Conservation (phyloP, 2,888 invertebrate species). For the Mamestra brassicae region DNA sequence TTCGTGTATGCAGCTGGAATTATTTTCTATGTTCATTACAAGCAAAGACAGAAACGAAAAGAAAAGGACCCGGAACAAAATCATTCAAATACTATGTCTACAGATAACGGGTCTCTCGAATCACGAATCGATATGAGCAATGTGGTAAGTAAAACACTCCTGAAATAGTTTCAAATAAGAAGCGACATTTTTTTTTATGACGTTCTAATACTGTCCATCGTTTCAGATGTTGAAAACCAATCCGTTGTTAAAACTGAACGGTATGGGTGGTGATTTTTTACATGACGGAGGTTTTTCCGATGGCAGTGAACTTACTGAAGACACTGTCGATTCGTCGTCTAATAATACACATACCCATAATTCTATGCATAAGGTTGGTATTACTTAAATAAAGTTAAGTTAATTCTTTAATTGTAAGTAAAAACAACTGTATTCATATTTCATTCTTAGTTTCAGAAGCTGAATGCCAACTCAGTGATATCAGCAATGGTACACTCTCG, state of each 20-base stretch:
- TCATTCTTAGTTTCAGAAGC: slow-evolving; percentile 81
- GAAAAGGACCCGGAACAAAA: slow-evolving; percentile 84
- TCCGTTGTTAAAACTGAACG: slow-evolving; percentile 83
- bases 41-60: slow-evolving; percentile 92
- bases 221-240: slow-evolving; percentile 87
- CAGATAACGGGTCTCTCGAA: slow-evolving; percentile 82
- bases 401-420: background rate
- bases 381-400: background rate
- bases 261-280: slow-evolving; percentile 78
- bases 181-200: background rate
- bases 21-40: slow-evolving; percentile 94
- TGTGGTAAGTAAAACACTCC: slow-evolving; percentile 77
- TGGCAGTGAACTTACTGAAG: slow-evolving; percentile 84
- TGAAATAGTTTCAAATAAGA: background rate
- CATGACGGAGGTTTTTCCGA: slow-evolving; percentile 85
- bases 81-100: slow-evolving; percentile 78
- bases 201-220: background rate
- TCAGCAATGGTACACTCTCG: slow-evolving; percentile 87
- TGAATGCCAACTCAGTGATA: slow-evolving; percentile 80
- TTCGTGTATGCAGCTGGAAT: slow-evolving; percentile 96
- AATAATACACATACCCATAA: slow-evolving; percentile 78
- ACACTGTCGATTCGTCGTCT: slow-evolving; percentile 81
- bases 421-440: background rate
- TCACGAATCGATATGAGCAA: slow-evolving; percentile 86
- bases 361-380: slow-evolving; percentile 78